A percentile compares a stretch with the other conserved stretches of the same genome.
Conservation (phyloP, 2,113 vertebrate species). For the Pelobates fuscus region DNA sequence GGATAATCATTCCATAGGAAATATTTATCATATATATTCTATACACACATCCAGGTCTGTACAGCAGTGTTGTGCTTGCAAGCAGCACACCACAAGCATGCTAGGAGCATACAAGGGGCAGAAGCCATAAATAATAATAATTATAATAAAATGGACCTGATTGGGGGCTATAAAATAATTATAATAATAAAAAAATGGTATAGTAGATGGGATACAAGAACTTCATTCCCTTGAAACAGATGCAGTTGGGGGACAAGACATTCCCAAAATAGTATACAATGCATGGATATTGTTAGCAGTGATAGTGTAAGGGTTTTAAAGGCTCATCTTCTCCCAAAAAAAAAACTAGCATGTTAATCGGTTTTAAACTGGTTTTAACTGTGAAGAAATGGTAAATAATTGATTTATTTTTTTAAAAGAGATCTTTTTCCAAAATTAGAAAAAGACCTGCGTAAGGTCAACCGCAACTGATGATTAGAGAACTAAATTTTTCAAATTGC, state of each 20-base stretch:
- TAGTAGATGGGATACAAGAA: background rate
- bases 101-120: slow-evolving; percentile 45
- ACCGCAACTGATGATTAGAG: no score
- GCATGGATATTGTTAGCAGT: background rate
- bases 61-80: slow-evolving; percentile 46
- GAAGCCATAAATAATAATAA: slow-evolving; percentile 27
- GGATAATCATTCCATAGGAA: slow-evolving; percentile 50
- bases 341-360: no score
- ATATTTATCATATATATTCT: slow-evolving; percentile 50
- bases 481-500: no score
- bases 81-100: slow-evolving; percentile 46
- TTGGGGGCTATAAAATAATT: no score
- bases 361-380: no score
- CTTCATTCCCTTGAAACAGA: background rate
- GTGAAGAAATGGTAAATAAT: no score
- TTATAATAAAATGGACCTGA: background rate
- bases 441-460: no score
- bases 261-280: background rate
- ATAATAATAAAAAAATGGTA: background rate
- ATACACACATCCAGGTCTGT: slow-evolving; percentile 51
- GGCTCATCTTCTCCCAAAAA: background rate
- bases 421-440: no score
- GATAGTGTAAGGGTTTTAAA: background rate
- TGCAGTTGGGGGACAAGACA: background rate
- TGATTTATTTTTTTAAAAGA: no score